Base-by-base conservation (phyloP, 2,113 vertebrate genomes). In the Hemicordylus capensis region DNA sequence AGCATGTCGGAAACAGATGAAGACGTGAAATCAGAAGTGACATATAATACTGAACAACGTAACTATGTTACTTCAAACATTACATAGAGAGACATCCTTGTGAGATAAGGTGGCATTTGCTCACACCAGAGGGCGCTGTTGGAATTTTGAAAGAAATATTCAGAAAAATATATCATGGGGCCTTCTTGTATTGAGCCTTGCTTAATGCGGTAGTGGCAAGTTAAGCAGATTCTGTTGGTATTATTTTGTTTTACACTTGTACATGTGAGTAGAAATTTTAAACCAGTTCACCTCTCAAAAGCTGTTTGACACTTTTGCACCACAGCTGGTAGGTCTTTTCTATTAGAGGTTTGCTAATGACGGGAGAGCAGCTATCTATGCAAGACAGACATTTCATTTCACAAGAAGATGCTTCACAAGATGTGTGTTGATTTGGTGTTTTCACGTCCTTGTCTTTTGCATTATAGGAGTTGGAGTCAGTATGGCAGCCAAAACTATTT, bases 71-170 rank as follows among this genome's bases (percentile, higher is more conserved):
- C 48, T 87, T 67, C 77, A 6, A 73, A 34, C 59, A 85, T 87
- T 3, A 48, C 19, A 82, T 20, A 39, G 34, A 42, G 14, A 4
- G 17, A 80, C 31, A 5, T 54, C 10, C 0, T 10, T 2, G 51
- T 39, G 0, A 73, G 0, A 0, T 10, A 1, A 72, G 19, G 54
- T 51, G 44, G 0, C 39, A 0, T 6, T 70, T 78, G 63, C 12
- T 0, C 72, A 92, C 96, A 93, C 96, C 37, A 94, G 96, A 94
- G 96, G 95, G 96, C 93, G 91, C 94, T 93, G 92, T 87, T 86
- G 92, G 91, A 94, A 84, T 91, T 96, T 79, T 83, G 61, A 95
- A 94, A 83, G 86, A 81, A 73, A 5, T 46, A 54, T 0, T 54
- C 0, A 26, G 24, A 0, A 46, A 83, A 80, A 26, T 39, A n/a